Conservation (phyloP, 2,113 vertebrate species). For the Junco hyemalis region DNA sequence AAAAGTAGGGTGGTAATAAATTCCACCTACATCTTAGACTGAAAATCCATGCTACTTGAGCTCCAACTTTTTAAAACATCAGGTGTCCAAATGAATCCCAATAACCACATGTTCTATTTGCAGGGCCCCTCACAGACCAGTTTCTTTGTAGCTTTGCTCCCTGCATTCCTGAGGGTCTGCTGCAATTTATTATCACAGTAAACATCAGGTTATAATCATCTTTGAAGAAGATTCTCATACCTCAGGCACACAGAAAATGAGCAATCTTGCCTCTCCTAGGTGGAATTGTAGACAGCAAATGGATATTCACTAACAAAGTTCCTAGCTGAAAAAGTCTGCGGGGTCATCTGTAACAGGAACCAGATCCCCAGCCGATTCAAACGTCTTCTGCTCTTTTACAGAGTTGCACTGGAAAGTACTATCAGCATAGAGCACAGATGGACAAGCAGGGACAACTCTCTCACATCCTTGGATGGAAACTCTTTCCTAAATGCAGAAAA, state of each 20-base stretch:
- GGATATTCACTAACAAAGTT: not conserved
- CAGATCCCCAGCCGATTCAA: not conserved
- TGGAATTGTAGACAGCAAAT: not conserved
- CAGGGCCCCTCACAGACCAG: not conserved
- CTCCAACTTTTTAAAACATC: not conserved
- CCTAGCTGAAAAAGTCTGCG: not conserved
- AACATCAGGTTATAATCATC: conserved; percentile 17
- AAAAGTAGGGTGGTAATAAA: conserved; percentile 28
- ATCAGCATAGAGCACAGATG: not conserved
- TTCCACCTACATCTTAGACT: not conserved
- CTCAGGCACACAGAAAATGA: not conserved
- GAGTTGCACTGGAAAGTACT: not conserved
- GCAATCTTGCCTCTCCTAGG: not conserved
- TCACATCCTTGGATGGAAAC: not conserved
- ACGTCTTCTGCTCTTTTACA: not conserved
- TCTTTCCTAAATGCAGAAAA: not conserved
- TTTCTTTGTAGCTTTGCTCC: not conserved
- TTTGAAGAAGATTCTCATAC: not conserved
- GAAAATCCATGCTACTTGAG: conserved; percentile 4
- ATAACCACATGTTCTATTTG: not conserved
- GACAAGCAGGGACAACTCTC: not conserved
- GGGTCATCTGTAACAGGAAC: not conserved
- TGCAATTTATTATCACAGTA: conserved; percentile 14
- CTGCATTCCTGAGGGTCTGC: not conserved
- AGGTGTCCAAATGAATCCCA: not conserved